Percentiles rank a stretch among this genome's conserved stretches.
Evolutionary conservation across 2,113 vertebrate genomes (phyloP).

Genomic region (Orientallactaga bullata): DNA sequence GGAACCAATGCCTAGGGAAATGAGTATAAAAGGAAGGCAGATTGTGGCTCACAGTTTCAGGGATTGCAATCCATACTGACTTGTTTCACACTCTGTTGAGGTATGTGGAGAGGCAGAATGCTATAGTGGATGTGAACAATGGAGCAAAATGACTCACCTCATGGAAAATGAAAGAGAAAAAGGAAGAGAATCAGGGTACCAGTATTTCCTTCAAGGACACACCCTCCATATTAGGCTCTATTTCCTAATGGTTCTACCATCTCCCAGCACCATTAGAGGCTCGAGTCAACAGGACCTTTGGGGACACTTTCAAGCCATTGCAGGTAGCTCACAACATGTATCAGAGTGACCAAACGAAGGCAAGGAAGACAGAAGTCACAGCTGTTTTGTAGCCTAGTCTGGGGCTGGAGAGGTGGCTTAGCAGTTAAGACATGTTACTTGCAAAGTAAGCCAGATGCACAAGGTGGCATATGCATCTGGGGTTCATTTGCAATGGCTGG

Average conservation of each 20-base stretch:
- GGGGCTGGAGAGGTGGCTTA: too few relatives aligned
- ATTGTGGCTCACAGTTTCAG: background rate
- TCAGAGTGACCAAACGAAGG: background rate
- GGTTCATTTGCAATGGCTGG: too few relatives aligned
- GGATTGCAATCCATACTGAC: background rate
- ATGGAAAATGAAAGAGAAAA: background rate
- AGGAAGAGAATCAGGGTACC: background rate
- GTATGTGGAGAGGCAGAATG: background rate
- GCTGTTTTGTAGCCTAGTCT: background rate
- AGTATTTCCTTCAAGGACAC: background rate
- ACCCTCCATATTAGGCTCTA: background rate
- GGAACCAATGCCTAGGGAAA: background rate
- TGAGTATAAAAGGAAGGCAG: background rate
- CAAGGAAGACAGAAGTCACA: background rate
- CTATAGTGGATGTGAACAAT: rapidly evolving
- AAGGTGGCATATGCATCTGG: too few relatives aligned
- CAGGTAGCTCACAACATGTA: background rate
- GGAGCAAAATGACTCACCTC: background rate
- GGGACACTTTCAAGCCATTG: background rate
- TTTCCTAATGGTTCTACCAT: background rate
- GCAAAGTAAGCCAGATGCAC: too few relatives aligned
- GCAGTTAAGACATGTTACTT: too few relatives aligned
- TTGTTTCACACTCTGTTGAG: background rate
- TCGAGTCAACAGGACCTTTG: background rate
- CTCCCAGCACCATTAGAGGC: background rate